A percentile compares a stretch with the other conserved stretches of the same genome.
Conservation (phyloP, 2,113 vertebrate species). For the Copsychus sechellarum region DNA sequence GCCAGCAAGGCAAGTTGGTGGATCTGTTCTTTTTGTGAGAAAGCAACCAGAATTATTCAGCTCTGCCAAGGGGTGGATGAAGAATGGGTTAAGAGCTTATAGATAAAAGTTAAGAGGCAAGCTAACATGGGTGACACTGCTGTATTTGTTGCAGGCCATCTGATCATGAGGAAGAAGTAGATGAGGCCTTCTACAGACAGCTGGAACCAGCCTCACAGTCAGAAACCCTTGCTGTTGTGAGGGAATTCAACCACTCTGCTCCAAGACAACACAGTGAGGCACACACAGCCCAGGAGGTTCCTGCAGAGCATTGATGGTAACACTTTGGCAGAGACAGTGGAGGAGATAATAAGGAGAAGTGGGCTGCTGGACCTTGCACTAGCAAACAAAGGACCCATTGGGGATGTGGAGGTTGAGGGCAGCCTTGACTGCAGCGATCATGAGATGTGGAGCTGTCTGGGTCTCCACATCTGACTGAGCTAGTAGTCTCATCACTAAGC, state of each 20-base stretch:
- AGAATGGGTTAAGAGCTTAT: background rate
- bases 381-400: background rate
- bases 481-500: background rate
- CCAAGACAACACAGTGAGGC: background rate
- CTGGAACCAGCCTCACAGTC: background rate
- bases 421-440: background rate
- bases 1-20: background rate
- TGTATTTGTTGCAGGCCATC: background rate
- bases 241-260: background rate
- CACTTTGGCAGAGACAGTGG: background rate
- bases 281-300: background rate
- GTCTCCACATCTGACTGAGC: background rate
- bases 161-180: background rate
- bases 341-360: background rate
- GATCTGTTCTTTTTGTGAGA: background rate
- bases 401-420: background rate
- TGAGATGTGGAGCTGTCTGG: background rate
- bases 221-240: fast-evolving
- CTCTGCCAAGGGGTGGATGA: background rate
- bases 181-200: background rate
- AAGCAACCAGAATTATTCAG: background rate
- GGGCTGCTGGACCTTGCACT: background rate
- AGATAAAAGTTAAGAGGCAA: background rate
- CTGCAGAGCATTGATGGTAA: background rate
- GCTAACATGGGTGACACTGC: background rate